Evolutionary conservation across 2,888 invertebrate species (phyloP).

Genomic region (Aplocera efformata): DNA sequence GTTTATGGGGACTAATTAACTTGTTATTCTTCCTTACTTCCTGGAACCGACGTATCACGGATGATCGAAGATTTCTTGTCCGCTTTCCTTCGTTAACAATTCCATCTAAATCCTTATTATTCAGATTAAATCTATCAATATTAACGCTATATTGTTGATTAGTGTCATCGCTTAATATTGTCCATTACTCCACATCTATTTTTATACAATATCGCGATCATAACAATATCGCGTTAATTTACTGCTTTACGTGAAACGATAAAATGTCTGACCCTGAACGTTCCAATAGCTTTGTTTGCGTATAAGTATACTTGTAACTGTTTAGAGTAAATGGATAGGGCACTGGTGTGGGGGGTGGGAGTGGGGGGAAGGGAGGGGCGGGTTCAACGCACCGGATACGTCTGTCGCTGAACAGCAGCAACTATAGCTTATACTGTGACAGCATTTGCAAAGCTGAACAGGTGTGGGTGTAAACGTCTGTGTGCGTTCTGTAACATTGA

Average conservation of each 20-base stretch:
- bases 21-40: slow-evolving; percentile 7
- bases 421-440: slow-evolving; percentile 40
- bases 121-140: too few relatives aligned
- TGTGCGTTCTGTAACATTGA: slow-evolving; percentile 71
- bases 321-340: slow-evolving; percentile 35
- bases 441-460: slow-evolving; percentile 50
- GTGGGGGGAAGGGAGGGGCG: slow-evolving; percentile 48
- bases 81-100: too few relatives aligned
- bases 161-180: too few relatives aligned
- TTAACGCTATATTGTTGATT: too few relatives aligned
- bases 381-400: slow-evolving; percentile 78
- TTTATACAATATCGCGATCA: too few relatives aligned
- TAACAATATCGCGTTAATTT: neutral
- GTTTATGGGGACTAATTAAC: slow-evolving; percentile 9
- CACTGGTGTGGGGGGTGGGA: slow-evolving; percentile 33
- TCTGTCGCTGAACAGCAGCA: slow-evolving; percentile 54
- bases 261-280: slow-evolving; percentile 27
- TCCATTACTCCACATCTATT: too few relatives aligned
- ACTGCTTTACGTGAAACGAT: slow-evolving; percentile 7
- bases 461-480: slow-evolving; percentile 50
- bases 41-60: slow-evolving; percentile 1
- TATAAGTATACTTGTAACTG: slow-evolving; percentile 22
- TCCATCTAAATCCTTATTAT: neutral
- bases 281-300: slow-evolving; percentile 14
- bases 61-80: too few relatives aligned